phyloP scores from a whole-genome alignment of 2,888 invertebrate species.

The Morinoia aosen region DNA sequence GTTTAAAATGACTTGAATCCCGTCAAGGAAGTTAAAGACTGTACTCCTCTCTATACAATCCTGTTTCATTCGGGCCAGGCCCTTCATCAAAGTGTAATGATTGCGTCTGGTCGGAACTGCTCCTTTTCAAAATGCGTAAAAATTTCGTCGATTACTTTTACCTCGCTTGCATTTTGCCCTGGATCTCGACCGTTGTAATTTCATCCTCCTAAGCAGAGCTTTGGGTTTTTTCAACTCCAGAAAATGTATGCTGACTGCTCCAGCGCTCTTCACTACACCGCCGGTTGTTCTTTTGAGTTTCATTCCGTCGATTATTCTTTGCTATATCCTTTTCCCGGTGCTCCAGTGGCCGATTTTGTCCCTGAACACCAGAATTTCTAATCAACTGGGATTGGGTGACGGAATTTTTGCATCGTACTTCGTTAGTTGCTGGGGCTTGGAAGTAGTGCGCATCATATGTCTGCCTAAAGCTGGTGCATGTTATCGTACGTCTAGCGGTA shows the following conservation, averaged over 20 bases:
- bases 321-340: not conserved
- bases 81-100: not conserved
- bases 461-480: not conserved
- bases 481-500: not conserved
- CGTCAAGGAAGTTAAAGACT: not conserved
- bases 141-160: not conserved
- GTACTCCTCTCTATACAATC: not conserved
- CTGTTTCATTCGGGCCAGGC: not conserved
- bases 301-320: not conserved
- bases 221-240: not conserved
- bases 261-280: not conserved
- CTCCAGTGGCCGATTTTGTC: not conserved
- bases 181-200: not conserved
- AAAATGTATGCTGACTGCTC: not conserved
- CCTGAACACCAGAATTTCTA: not conserved
- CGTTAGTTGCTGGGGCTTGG: not conserved
- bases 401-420: slow-evolving; percentile 18
- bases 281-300: not conserved
- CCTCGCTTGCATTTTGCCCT: not conserved
- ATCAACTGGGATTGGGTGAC: slow-evolving; percentile 47
- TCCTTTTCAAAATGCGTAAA: not conserved
- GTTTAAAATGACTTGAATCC: no score
- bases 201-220: not conserved
- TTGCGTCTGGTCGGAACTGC: not conserved
- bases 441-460: not conserved